These are phyloP conservation scores for Xylocopa sonorina DNA, from an alignment of 1,140 invertebrate genomes.

Conservation along the genomic window DNA sequence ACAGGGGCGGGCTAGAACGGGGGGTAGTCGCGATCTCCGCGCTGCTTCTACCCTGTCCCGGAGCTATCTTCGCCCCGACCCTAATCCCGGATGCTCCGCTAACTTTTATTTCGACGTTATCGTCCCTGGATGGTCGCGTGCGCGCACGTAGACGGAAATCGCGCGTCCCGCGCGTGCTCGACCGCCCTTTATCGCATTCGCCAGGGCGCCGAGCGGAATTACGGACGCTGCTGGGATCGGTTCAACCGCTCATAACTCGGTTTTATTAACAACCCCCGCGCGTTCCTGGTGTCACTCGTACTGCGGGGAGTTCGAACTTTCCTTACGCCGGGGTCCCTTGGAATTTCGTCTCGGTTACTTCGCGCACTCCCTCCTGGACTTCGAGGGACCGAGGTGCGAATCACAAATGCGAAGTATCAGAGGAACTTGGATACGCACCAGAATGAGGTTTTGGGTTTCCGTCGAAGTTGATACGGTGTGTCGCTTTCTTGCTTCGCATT, in stretches of 20 bases:
- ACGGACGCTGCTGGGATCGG: no score
- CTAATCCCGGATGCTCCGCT: conserved; percentile 22
- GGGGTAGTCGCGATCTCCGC: conserved; percentile 9
- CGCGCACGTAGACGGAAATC: background rate
- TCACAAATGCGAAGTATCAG: background rate
- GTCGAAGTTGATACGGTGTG: no score
- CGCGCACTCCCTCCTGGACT: background rate
- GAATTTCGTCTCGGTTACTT: conserved; percentile 5
- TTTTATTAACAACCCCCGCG: background rate
- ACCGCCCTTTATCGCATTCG: no score
- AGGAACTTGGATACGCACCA: background rate
- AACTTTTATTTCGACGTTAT: conserved; percentile 63
- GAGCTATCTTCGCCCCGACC: conserved; percentile 39
- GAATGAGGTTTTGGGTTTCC: background rate
- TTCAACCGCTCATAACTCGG: background rate
- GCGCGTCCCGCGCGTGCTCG: no score
- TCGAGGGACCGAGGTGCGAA: background rate
- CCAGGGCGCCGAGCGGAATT: background rate
- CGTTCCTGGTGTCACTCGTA: background rate
- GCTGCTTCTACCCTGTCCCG: background rate
- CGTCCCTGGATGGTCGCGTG: conserved; percentile 10
- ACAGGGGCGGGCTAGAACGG: background rate
- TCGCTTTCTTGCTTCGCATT: background rate
- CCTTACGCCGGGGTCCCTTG: background rate
- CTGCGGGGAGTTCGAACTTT: conserved; percentile 8